Conservation (phyloP, 2,113 vertebrate species). For the Poeciliopsis retropinna region DNA sequence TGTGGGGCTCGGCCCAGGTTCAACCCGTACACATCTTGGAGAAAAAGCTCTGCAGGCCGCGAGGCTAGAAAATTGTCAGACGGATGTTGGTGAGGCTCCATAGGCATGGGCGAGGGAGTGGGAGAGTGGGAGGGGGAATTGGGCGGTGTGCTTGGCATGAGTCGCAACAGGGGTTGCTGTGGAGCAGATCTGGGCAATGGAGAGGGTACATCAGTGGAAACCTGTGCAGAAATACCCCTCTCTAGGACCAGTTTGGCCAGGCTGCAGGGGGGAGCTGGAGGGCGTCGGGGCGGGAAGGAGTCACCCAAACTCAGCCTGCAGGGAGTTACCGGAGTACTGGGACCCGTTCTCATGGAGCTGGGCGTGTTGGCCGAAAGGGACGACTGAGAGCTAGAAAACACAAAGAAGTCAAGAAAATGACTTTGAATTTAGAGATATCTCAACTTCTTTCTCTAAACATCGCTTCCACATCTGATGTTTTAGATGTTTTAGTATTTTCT, state of each 20-base stretch:
- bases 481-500: no score
- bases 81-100: constrained; percentile 78
- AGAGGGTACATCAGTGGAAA: constrained; percentile 74
- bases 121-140: constrained; percentile 72
- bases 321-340: constrained; percentile 84
- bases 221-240: constrained; percentile 91
- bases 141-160: constrained; percentile 70
- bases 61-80: constrained; percentile 94
- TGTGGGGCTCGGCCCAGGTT: constrained; percentile 75
- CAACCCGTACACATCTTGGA: constrained; percentile 92
- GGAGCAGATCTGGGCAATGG: constrained; percentile 58
- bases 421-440: no score
- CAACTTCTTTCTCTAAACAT: background rate
- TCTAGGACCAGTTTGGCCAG: constrained; percentile 92
- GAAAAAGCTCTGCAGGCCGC: constrained; percentile 92
- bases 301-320: constrained; percentile 88
- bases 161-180: constrained; percentile 49
- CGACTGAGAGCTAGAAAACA: constrained; percentile 56
- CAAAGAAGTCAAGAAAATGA: background rate
- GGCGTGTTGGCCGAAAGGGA: constrained; percentile 76
- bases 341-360: constrained; percentile 79
- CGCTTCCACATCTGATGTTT: background rate
- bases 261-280: constrained; percentile 78
- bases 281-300: constrained; percentile 83
- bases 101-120: constrained; percentile 78